Percentiles rank a stretch among this genome's conserved stretches.
Evolutionary conservation across 2,797 vertebrate genomes (phyloP).

Genomic region (Coregonus ussuriensis): DNA sequence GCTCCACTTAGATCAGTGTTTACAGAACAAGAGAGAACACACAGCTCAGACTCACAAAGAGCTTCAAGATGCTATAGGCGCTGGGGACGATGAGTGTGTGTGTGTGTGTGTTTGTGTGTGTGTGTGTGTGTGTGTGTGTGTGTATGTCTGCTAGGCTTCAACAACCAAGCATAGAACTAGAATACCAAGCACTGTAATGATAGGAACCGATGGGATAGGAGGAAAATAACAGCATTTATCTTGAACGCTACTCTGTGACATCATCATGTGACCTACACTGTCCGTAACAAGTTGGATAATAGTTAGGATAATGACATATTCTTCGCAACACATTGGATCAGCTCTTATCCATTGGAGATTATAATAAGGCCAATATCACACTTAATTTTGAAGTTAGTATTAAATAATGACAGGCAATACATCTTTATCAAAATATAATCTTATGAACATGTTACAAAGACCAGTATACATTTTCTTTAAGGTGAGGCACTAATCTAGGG

Average conservation of each 20-base stretch:
- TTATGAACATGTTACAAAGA: background rate
- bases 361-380: background rate
- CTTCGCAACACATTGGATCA: background rate
- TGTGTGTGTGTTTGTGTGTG: background rate
- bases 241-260: constrained; percentile 17
- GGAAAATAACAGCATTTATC: constrained; percentile 21
- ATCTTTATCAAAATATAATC: background rate
- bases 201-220: constrained; percentile 6
- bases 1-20: constrained; percentile 62
- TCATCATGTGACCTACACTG: background rate
- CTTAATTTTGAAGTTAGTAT: background rate
- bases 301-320: background rate
- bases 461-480: background rate
- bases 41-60: constrained; percentile 34
- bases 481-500: background rate
- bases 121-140: background rate
- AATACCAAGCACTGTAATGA: constrained; percentile 39
- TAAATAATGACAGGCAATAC: background rate
- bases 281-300: constrained; percentile 2
- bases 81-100: constrained; percentile 15
- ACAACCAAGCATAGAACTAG: constrained; percentile 17
- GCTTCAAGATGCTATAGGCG: constrained; percentile 43
- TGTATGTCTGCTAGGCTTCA: constrained; percentile 27
- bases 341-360: background rate
- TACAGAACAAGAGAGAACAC: constrained; percentile 61